Conservation (phyloP, 2,888 invertebrate genomes). For the Sphinx pinastri region DNA sequence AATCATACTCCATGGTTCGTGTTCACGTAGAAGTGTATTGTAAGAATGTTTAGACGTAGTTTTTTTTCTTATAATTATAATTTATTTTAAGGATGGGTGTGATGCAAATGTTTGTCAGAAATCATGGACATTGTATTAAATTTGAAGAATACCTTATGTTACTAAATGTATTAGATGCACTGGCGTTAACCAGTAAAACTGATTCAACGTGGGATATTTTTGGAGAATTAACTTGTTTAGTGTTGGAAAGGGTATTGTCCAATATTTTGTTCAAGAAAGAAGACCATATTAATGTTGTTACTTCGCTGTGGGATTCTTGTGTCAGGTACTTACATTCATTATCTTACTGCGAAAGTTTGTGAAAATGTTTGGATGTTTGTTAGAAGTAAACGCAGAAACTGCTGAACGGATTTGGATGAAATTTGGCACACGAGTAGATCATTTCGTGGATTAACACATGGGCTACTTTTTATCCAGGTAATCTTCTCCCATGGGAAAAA, state of each 20-base stretch:
- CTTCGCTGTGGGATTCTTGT: slow-evolving; percentile 70
- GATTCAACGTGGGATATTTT: slow-evolving; percentile 57
- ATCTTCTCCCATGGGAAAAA: too few relatives aligned
- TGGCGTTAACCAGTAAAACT: slow-evolving; percentile 50
- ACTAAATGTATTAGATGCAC: slow-evolving; percentile 52
- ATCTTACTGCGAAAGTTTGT: too few relatives aligned
- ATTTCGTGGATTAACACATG: slow-evolving; percentile 27
- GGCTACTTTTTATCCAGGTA: too few relatives aligned
- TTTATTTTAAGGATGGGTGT: slow-evolving; percentile 67
- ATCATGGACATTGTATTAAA: slow-evolving; percentile 52
- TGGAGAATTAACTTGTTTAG: slow-evolving; percentile 51
- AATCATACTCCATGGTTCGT: slow-evolving; percentile 69
- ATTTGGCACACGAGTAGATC: too few relatives aligned
- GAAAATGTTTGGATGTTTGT: too few relatives aligned
- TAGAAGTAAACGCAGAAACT: too few relatives aligned
- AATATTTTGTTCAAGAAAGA: slow-evolving; percentile 37
- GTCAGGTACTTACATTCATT: slow-evolving; percentile 56
- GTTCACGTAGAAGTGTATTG: neutral
- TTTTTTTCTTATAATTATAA: slow-evolving; percentile 15
- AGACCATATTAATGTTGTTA: slow-evolving; percentile 43
- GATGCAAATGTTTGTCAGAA: slow-evolving; percentile 58
- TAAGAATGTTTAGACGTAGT: neutral
- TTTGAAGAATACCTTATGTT: slow-evolving; percentile 54
- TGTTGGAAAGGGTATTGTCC: slow-evolving; percentile 45
- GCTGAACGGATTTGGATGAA: too few relatives aligned